Conservation (phyloP, 2,888 invertebrate genomes). For the Diaperis boleti region DNA sequence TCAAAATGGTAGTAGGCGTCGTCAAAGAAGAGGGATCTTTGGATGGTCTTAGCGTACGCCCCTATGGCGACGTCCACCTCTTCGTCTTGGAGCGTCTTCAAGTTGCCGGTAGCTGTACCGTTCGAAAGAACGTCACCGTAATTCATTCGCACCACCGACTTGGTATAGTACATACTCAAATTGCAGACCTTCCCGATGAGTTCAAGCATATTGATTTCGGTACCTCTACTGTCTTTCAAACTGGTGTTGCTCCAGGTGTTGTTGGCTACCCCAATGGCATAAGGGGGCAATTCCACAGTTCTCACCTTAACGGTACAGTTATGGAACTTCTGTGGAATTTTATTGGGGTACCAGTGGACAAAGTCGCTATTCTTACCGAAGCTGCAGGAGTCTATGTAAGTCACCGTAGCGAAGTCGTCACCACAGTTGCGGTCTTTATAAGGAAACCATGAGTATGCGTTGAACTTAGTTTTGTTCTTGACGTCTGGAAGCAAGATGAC, state of each 20-base stretch:
- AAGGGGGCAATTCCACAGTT: slow-evolving; percentile 47
- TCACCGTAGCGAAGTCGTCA: slow-evolving; percentile 7
- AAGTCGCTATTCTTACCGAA: slow-evolving; percentile 16
- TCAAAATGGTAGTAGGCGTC: slow-evolving; percentile 43
- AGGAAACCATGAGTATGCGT: slow-evolving; percentile 38
- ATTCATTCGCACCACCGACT: not conserved
- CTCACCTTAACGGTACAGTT: slow-evolving; percentile 46
- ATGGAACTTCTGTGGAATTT: slow-evolving; percentile 45
- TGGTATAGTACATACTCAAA: slow-evolving; percentile 9
- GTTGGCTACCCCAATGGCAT: slow-evolving; percentile 42
- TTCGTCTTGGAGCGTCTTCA: slow-evolving; percentile 9
- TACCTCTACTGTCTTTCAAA: not conserved
- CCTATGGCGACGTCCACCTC: slow-evolving; percentile 18
- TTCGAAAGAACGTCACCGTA: slow-evolving; percentile 32
- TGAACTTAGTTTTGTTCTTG: not conserved
- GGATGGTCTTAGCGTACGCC: slow-evolving; percentile 7
- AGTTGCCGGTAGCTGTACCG: slow-evolving; percentile 37
- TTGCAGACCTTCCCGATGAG: not conserved
- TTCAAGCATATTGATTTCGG: slow-evolving; percentile 29
- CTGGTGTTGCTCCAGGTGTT: slow-evolving; percentile 6
- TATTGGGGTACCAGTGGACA: slow-evolving; percentile 38
- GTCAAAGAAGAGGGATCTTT: slow-evolving; percentile 1
- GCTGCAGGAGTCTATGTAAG: slow-evolving; percentile 32
- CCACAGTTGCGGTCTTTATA: slow-evolving; percentile 27
- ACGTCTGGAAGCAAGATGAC: slow-evolving; percentile 26